Base-by-base conservation (phyloP, 2,888 invertebrate species). In the Anorthoa munda region DNA sequence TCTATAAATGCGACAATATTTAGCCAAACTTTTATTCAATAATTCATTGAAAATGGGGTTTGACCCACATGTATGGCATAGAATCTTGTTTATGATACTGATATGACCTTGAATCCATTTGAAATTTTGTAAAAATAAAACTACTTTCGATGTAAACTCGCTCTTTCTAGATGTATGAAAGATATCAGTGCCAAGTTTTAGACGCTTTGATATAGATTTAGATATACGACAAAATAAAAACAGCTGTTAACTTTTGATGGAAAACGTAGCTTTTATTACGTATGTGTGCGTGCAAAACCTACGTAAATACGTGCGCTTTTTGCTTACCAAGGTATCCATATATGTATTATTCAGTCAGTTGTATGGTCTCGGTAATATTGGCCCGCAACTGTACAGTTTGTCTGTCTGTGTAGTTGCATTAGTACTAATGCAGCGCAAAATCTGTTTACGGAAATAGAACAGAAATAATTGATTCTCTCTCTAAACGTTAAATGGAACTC, bases 91-190 rank as follows among this genome's bases (percentile, higher is more conserved):
- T 82, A 73, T 66, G 56, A 58, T 3, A 39, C 46, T 50, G 9
- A 23, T 69, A 26, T 11, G 76, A 21, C 87, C 83, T 86, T 85
- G 85, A 48, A 69, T 65, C 74, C 55, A 70, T 86, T 85, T 84
- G 13, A 56, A 65, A 70, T 75, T 73, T 58, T 74, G 70, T 84
- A 81, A 83, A 85, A 83, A 79, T 81, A 77, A 78, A 73, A 80
- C 66, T 48, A 70, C 56, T 65, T 73, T 78, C 50, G 63, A 72
- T 74, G 72, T 79, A 75, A 87, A 77, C 79, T 79, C 50, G 31
- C 56, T 75, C 56, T 78, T 72, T 79, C 72, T 70, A 69, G 74
- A 72, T 71, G 61, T 58, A 72, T 67, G 56, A 69, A 9, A 55
- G 61, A 78, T 76, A 61, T 65, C 66, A 39, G 70, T 83, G 85